Evolutionary conservation across 1,140 invertebrate genomes (phyloP).

Genomic region (Eumaeus atala): DNA sequence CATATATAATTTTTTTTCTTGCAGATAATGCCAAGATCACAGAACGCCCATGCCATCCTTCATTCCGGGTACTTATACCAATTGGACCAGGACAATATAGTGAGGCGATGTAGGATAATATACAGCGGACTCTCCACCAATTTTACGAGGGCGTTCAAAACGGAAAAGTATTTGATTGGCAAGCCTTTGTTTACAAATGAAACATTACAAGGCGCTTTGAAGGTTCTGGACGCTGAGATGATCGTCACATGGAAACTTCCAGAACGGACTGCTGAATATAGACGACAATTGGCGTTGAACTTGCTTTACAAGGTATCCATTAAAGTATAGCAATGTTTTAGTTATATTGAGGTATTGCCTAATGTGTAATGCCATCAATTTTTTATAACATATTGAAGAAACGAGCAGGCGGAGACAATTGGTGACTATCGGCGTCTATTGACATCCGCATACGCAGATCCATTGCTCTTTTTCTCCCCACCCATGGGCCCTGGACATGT

Average conservation of each 20-base stretch:
- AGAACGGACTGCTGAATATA: constrained; percentile 75
- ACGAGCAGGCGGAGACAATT: too few relatives aligned
- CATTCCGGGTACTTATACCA: constrained; percentile 31
- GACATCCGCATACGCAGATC: too few relatives aligned
- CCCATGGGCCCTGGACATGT: too few relatives aligned
- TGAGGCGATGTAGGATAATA: constrained; percentile 39
- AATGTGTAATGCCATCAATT: too few relatives aligned
- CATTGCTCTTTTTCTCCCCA: too few relatives aligned
- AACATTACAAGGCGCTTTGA: constrained; percentile 68
- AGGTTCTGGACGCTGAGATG: constrained; percentile 73
- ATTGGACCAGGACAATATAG: constrained; percentile 15
- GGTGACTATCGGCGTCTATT: too few relatives aligned
- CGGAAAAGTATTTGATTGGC: constrained; percentile 75
- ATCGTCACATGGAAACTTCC: constrained; percentile 72
- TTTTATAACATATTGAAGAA: too few relatives aligned
- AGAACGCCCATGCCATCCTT: constrained; percentile 33
- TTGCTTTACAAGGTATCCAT: constrained; percentile 77
- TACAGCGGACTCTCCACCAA: constrained; percentile 79
- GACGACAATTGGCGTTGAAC: constrained; percentile 70
- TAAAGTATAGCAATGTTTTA: too few relatives aligned
- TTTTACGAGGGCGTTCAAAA: constrained; percentile 78
- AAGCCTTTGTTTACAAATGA: constrained; percentile 41
- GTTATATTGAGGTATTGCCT: too few relatives aligned
- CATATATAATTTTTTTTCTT: not conserved
- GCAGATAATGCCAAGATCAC: constrained; percentile 32